Conservation (phyloP, 1,140 invertebrate species). For the Gerris buenoi region DNA sequence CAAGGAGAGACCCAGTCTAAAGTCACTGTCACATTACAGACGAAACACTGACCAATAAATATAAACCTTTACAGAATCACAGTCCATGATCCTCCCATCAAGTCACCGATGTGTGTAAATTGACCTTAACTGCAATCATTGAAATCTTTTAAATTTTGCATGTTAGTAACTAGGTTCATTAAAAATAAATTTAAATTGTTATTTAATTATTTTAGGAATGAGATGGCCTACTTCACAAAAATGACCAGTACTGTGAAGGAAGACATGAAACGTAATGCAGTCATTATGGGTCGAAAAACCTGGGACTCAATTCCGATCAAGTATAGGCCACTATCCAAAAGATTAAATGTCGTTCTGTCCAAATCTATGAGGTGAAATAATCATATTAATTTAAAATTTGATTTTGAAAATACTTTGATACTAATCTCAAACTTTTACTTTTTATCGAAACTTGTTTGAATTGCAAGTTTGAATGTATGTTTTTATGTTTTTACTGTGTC, state of each 20-base stretch:
- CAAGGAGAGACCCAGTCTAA: too few relatives aligned
- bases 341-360: constrained; percentile 77
- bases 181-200: too few relatives aligned
- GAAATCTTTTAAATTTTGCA: background rate
- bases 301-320: constrained; percentile 80
- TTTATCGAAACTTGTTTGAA: too few relatives aligned
- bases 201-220: constrained; percentile 58
- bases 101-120: constrained; percentile 44
- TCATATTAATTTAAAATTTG: too few relatives aligned
- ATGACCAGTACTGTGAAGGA: constrained; percentile 52
- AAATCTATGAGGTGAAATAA: constrained; percentile 31
- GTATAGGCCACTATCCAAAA: constrained; percentile 52
- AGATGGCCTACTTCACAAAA: constrained; percentile 70
- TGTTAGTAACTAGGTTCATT: background rate
- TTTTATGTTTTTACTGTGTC: background rate
- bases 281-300: constrained; percentile 83
- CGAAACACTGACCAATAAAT: too few relatives aligned
- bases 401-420: too few relatives aligned
- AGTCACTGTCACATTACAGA: too few relatives aligned
- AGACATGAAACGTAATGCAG: constrained; percentile 53
- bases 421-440: too few relatives aligned
- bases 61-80: too few relatives aligned
- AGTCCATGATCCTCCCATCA: too few relatives aligned
- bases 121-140: background rate
- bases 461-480: too few relatives aligned